Evolutionary conservation across 2,797 vertebrate genomes (phyloP).

Genomic region (Cynopterus sphinx): DNA sequence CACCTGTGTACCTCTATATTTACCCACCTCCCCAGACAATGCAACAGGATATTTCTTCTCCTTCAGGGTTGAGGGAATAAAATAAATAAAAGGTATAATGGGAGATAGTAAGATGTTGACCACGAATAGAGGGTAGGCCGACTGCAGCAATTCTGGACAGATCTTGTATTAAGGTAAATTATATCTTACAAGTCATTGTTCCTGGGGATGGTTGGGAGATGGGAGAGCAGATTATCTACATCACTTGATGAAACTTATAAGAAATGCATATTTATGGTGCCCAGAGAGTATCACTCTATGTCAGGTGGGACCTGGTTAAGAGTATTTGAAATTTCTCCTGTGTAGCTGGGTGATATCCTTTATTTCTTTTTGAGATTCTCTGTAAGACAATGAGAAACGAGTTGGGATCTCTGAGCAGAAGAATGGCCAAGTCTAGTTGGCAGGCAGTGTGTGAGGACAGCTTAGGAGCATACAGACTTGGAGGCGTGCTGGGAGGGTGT

Average conservation of each 20-base stretch:
- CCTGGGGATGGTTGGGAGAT: neutral
- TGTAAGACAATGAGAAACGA: neutral
- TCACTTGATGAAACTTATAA: neutral
- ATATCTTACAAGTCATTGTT: neutral
- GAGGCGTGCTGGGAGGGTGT: neutral
- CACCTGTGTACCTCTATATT: neutral
- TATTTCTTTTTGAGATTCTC: neutral
- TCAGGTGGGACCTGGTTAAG: neutral
- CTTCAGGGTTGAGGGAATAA: neutral
- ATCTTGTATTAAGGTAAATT: neutral
- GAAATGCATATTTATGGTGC: neutral
- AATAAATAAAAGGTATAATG: neutral
- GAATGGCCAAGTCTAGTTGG: neutral
- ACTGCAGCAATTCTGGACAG: neutral
- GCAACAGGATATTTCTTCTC: neutral
- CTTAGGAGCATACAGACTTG: neutral
- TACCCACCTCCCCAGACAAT: neutral
- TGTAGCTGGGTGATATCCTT: neutral
- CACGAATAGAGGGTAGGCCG: fast-evolving
- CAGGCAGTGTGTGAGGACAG: neutral
- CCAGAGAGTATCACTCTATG: neutral
- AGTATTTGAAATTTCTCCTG: neutral
- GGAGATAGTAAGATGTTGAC: neutral
- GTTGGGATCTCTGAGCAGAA: neutral
- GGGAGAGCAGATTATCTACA: neutral